These are phyloP conservation scores for Melanotaenia nigrans DNA, from an alignment of 2,797 vertebrate species.

Conservation along the genomic window DNA sequence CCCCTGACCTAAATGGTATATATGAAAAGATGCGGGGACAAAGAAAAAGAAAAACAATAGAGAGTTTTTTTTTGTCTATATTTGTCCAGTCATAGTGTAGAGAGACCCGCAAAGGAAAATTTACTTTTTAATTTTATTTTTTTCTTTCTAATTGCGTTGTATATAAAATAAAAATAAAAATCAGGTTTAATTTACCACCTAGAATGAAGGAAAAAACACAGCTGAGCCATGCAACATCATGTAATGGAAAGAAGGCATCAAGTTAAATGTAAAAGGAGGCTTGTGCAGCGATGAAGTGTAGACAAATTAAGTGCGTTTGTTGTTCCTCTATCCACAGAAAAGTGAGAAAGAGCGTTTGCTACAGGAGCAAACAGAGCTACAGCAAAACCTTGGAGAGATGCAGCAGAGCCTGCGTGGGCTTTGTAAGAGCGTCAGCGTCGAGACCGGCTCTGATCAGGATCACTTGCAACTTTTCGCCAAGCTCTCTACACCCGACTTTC, in stretches of 20 bases:
- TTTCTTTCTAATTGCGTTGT: too few species aligned
- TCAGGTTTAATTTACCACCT: background rate
- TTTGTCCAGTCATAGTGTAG: background rate
- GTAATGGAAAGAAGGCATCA: background rate
- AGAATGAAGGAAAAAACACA: background rate
- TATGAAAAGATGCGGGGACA: background rate
- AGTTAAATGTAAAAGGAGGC: background rate
- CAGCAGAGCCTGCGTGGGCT: slow-evolving; percentile 90
- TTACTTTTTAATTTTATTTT: too few species aligned
- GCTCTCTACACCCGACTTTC: slow-evolving; percentile 86
- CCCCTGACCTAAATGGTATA: too few species aligned
- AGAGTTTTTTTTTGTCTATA: background rate
- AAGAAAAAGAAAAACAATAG: background rate
- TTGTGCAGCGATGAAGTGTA: background rate
- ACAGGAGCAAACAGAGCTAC: slow-evolving; percentile 89
- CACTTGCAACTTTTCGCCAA: slow-evolving; percentile 90
- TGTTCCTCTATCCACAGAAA: slow-evolving; percentile 80
- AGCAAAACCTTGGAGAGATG: slow-evolving; percentile 89
- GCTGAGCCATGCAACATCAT: background rate
- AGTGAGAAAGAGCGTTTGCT: slow-evolving; percentile 89
- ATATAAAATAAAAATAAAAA: background rate
- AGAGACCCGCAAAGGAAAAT: background rate
- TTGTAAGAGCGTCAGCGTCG: slow-evolving; percentile 87
- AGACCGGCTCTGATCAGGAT: slow-evolving; percentile 86
- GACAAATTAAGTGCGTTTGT: background rate